These are phyloP conservation scores for Prinia subflava DNA, from an alignment of 2,113 vertebrate species.

Conservation along the genomic window DNA sequence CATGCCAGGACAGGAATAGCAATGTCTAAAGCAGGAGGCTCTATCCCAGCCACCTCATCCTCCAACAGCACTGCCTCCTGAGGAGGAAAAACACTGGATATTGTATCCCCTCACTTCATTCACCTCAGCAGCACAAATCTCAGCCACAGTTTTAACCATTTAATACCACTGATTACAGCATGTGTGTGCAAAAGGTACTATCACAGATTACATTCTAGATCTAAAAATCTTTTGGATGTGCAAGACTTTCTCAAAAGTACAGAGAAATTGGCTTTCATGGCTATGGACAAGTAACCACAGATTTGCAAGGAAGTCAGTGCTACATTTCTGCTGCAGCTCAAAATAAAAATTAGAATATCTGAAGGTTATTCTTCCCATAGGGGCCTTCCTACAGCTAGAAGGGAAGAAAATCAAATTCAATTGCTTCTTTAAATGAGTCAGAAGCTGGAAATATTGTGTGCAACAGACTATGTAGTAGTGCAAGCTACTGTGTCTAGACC, in stretches of 20 bases:
- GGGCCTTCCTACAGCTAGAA: not conserved
- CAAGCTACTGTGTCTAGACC: not conserved
- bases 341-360: not conserved
- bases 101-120: not conserved
- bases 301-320: not conserved
- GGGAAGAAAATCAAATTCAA: not conserved
- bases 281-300: not conserved
- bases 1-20: not conserved
- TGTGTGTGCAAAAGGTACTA: fast-evolving
- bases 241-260: not conserved
- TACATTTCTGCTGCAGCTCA: not conserved
- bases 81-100: not conserved
- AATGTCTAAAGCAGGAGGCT: not conserved
- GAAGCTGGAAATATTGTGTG: not conserved
- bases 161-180: not conserved
- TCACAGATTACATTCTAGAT: not conserved
- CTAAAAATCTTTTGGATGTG: not conserved
- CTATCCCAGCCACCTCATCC: not conserved
- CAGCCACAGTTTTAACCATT: not conserved
- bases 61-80: not conserved
- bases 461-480: not conserved
- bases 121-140: not conserved
- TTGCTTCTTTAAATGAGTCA: not conserved
- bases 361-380: not conserved
- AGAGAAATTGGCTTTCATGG: not conserved